Base-by-base conservation (phyloP, 2,113 vertebrate species). In the Cheilinus undulatus region DNA sequence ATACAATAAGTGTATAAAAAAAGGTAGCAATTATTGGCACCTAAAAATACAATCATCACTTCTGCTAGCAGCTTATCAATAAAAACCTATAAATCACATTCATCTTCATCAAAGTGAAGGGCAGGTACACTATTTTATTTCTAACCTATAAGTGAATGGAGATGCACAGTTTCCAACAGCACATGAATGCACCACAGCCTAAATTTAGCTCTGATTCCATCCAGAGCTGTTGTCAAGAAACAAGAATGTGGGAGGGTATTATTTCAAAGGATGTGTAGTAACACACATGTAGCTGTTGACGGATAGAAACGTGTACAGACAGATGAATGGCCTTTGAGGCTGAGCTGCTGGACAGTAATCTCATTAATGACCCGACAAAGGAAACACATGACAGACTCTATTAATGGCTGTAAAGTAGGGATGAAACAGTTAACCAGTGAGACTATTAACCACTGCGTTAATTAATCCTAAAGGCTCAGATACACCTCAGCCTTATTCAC, bases 271-370 rank as follows among this genome's bases (percentile, higher is more conserved):
- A 14, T 11, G 34, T 12, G 56, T 6, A 5, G 8, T 43, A 15
- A 24, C 9, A 5, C 34, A 14, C 0, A 14, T 4, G 6, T 20
- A 30, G 8, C 3, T 9, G 27, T 3, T 5, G 10, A 24, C 7
- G 11, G 23, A 5, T 17, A 61, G 32, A 24, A 13, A 40, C 32
- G 20, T 11, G 28, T 6, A 34, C 10, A 6, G 38, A 20, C 26
- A 19, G 34, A 4, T 27, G 46, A 50, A 30, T n/a, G 24, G 45
- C 24, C 54, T 42, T n/a, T 14, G 28, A 6, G 14, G 52, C 27
- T 17, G 52, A 24, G 22, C 36, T 59, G 73, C 7, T 12, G 34
- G 20, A 17, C 1, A 8, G 6, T 67, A 62, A 83, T 75, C 75
- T 61, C 20, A 42, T 70, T 62, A 74, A 66, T 67, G 36, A 63